Conservation (phyloP, 23 tunicate genomes). For the Trididemnum nubilum region DNA sequence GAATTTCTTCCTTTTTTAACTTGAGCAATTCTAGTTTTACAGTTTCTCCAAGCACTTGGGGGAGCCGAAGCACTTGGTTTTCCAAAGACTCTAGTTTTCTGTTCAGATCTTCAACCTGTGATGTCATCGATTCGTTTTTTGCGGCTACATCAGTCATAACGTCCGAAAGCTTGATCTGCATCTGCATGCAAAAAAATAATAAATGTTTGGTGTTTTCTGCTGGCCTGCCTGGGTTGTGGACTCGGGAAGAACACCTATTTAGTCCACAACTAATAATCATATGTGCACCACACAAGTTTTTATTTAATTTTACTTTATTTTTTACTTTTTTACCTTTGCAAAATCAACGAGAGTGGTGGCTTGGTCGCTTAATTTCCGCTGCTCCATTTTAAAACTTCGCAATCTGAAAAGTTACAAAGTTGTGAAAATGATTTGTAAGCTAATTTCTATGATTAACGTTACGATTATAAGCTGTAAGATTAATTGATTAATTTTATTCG, state of each 20-base stretch:
- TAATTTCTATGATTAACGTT: no score
- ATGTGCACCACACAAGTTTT: no score
- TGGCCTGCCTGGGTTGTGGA: no score
- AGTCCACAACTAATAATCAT: no score
- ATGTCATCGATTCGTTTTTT: slow-evolving; percentile 65
- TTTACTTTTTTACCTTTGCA: slow-evolving; percentile 91
- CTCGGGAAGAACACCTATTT: no score
- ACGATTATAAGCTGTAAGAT: no score
- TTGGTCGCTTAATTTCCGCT: slow-evolving; percentile 96
- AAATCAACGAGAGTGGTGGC: slow-evolving; percentile 94
- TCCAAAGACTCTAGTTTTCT: slow-evolving; percentile 61
- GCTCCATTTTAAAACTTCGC: slow-evolving; percentile 94
- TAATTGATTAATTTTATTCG: no score
- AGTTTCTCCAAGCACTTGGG: slow-evolving; percentile 2
- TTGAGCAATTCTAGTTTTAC: not conserved
- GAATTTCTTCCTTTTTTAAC: not conserved
- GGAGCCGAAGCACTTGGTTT: slow-evolving; percentile 47
- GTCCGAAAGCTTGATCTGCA: slow-evolving; percentile 92
- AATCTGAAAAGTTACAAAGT: slow-evolving; percentile 56
- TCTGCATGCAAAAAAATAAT: slow-evolving; percentile 46
- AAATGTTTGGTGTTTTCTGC: no score
- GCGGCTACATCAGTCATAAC: slow-evolving; percentile 64
- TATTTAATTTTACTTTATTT: no score
- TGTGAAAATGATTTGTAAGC: no score
- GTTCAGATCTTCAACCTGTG: slow-evolving; percentile 49